A percentile compares a stretch with the other conserved stretches of the same genome.
Conservation (phyloP, 1,140 invertebrate genomes). For the Epicauta chinensis region DNA sequence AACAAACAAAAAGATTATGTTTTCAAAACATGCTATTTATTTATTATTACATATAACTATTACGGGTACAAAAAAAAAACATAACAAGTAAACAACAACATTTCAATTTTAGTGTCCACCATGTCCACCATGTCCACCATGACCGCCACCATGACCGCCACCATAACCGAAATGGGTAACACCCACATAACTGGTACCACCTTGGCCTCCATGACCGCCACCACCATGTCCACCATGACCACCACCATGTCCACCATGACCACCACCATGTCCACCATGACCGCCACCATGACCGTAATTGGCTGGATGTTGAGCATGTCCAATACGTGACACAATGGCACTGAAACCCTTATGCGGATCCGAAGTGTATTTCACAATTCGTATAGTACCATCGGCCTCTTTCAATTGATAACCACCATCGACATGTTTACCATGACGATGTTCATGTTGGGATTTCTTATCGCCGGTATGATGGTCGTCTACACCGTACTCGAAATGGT, state of each 20-base stretch:
- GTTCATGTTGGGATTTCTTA: conserved; percentile 21
- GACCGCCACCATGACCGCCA: no score
- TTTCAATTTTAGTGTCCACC: no score
- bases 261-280: no score
- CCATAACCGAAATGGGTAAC: conserved; percentile 22
- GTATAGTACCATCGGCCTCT: conserved; percentile 47
- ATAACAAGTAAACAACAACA: no score
- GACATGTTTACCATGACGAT: conserved; percentile 18
- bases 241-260: background rate
- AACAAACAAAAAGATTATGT: no score
- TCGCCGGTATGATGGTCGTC: conserved; percentile 47
- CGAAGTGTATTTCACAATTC: conserved; percentile 48
- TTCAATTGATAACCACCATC: conserved; percentile 35
- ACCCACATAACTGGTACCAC: conserved; percentile 27
- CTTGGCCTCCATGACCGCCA: conserved; percentile 1
- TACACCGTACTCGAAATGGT: conserved; percentile 20
- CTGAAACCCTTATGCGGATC: conserved; percentile 42
- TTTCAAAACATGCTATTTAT: no score
- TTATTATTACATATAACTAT: no score
- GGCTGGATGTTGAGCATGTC: conserved; percentile 17
- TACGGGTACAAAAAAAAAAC: no score
- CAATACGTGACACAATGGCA: conserved; percentile 15
- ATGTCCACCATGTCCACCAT: no score
- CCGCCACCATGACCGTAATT: conserved; percentile 2
- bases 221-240: background rate